Evolutionary conservation across 2,113 vertebrate genomes (phyloP).

Genomic region (Phoenicopterus ruber): DNA sequence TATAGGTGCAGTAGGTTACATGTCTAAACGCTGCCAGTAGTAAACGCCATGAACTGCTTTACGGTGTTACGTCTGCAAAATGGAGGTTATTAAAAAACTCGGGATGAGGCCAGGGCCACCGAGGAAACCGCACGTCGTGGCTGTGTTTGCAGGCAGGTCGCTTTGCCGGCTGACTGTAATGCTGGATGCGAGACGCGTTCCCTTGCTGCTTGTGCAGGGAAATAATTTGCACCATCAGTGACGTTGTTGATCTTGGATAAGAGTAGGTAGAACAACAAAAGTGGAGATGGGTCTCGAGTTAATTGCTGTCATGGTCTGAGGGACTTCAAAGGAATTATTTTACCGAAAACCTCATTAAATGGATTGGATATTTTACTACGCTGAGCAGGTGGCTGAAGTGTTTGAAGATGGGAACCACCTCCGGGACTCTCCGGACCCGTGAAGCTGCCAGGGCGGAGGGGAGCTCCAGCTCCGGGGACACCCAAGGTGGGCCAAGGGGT

Average conservation of each 20-base stretch:
- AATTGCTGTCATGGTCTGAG: slow-evolving; percentile 47
- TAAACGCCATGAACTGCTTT: not conserved
- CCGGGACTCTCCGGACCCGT: accelerated
- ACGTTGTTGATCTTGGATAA: not conserved
- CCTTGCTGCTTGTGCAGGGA: not conserved
- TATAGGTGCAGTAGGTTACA: accelerated
- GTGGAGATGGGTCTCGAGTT: slow-evolving; percentile 28
- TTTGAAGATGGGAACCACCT: not conserved
- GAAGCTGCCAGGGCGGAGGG: not conserved
- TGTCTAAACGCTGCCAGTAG: not conserved
- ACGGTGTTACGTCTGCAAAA: not conserved
- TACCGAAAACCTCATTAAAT: not conserved
- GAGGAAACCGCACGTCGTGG: not conserved
- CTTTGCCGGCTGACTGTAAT: not conserved
- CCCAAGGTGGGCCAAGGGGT: not conserved
- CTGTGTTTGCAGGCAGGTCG: not conserved
- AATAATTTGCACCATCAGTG: slow-evolving; percentile 22
- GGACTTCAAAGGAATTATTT: slow-evolving; percentile 49
- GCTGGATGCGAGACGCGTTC: not conserved
- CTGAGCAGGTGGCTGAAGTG: not conserved
- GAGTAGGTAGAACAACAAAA: slow-evolving; percentile 21
- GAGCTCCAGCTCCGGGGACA: not conserved
- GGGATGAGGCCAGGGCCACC: not conserved
- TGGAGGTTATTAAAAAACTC: not conserved
- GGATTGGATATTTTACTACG: not conserved